Percentiles rank a stretch among this genome's conserved stretches.
phyloP scores from a whole-genome alignment of 2,113 vertebrate species.

The Chrysemys picta region DNA sequence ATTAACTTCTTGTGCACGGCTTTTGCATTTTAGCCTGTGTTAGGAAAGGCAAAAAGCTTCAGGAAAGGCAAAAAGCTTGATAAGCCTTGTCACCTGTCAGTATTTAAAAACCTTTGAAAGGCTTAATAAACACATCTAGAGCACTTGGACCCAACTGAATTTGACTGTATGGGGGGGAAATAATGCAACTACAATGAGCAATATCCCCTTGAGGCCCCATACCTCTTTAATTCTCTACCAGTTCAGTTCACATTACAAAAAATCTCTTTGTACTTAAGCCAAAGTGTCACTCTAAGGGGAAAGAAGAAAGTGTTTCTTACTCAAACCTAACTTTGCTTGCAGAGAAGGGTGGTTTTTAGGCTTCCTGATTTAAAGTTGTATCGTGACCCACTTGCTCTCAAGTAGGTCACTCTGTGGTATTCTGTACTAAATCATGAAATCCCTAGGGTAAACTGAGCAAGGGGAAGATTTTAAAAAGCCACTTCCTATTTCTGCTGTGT shows the following conservation, averaged over 20 bases:
- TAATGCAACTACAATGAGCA: not conserved
- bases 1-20: not conserved
- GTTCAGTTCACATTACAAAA: not conserved
- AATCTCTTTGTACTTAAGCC: not conserved
- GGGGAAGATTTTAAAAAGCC: constrained; percentile 53
- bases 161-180: not conserved
- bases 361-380: constrained; percentile 38
- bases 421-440: constrained; percentile 65
- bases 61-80: not conserved
- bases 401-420: constrained; percentile 78
- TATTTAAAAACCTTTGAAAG: not conserved
- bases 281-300: not conserved
- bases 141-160: not conserved
- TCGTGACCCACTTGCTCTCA: constrained; percentile 75
- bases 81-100: not conserved
- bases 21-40: not conserved
- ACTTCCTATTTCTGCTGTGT: constrained; percentile 55
- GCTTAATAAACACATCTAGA: not conserved
- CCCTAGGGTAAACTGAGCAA: constrained; percentile 26
- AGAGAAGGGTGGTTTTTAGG: constrained; percentile 17
- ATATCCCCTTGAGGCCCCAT: not conserved
- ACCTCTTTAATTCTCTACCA: not conserved
- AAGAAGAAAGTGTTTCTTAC: constrained; percentile 18
- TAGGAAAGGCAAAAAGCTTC: too few relatives aligned
- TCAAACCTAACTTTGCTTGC: constrained; percentile 13